phyloP scores from a whole-genome alignment of 2,888 invertebrate species.

The Sipha maydis region DNA sequence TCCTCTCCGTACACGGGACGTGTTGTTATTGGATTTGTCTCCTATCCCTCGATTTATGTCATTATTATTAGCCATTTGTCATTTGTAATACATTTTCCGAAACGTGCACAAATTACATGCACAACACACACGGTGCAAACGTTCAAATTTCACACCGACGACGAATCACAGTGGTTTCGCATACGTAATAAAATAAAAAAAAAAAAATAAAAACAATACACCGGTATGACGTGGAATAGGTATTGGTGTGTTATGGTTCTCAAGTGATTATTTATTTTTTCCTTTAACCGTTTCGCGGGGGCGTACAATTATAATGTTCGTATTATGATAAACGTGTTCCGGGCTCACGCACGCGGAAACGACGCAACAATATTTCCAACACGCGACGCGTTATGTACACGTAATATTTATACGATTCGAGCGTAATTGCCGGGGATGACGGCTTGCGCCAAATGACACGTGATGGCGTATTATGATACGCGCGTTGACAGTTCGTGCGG shows the following conservation, averaged over 20 bases:
- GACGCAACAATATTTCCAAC: neutral
- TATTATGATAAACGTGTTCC: too few species aligned
- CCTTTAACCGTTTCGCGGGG: neutral
- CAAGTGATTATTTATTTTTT: too few species aligned
- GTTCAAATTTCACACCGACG: neutral
- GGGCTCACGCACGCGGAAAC: neutral
- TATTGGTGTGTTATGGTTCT: too few species aligned
- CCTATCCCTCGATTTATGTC: neutral
- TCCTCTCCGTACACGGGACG: neutral
- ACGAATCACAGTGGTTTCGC: too few species aligned
- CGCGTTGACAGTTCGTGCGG: neutral
- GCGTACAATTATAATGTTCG: too few species aligned
- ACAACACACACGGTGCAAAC: too few species aligned
- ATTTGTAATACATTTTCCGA: neutral
- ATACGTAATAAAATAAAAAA: too few species aligned
- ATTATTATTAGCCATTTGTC: conserved; percentile 35
- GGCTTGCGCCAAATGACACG: neutral
- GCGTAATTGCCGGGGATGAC: neutral
- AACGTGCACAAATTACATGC: neutral
- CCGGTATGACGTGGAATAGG: too few species aligned
- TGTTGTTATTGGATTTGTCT: neutral
- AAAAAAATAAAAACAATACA: too few species aligned
- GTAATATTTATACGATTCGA: neutral
- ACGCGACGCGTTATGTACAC: too few species aligned
- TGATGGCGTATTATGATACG: neutral